Evolutionary conservation across 2,888 invertebrate species (phyloP), one percentile per base, ranked within the genome.

Genomic region (Diogma glabrata): DNA sequence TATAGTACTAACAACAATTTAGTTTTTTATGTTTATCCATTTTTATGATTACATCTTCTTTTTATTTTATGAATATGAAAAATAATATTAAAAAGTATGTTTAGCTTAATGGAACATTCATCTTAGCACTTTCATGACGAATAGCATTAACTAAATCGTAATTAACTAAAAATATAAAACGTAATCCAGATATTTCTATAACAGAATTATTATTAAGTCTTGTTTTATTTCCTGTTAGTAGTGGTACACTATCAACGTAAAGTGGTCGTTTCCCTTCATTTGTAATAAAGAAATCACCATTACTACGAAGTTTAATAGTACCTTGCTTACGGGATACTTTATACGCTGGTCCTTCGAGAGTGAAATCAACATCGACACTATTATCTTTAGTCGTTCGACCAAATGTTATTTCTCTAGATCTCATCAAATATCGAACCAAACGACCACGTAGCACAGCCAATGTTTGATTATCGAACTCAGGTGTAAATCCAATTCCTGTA

Each of bases 231-330:
- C 92, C 93, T 49, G 82, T 80, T 9, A 92, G 75, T 51, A 97
- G 78, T 0, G 95, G 93, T 54, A 86, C 80, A 2, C 95, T 93
- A 67, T 97, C 95, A 5, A 97, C 87, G 67, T 89, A 94, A 61
- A 97, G 85, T 3, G 95, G 88, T 54, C 95, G 74, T 65, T 93
- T 92, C 17, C 96, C 97, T 67, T 95, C 94, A 45, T 96, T 96
- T 17, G 88, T 85, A 60, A 97, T 78, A 65, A 90, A 90, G 69
- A 96, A 97, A 65, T 96, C 95, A 0, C 95, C 96, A 57, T 87
- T 92, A 67, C 90, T 91, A 50, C 91, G 76, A 55, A 96, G 76
- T 47, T 83, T 79, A 52, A 97, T 89, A 2, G 91, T 87, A 7
- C 91, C 96, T 68, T 96, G 96, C 56, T 89, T 79, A 40, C 96